A percentile compares a stretch with the other conserved stretches of the same genome.
phyloP scores from a whole-genome alignment of 1,140 invertebrate genomes.

The Ceratina australensis region DNA sequence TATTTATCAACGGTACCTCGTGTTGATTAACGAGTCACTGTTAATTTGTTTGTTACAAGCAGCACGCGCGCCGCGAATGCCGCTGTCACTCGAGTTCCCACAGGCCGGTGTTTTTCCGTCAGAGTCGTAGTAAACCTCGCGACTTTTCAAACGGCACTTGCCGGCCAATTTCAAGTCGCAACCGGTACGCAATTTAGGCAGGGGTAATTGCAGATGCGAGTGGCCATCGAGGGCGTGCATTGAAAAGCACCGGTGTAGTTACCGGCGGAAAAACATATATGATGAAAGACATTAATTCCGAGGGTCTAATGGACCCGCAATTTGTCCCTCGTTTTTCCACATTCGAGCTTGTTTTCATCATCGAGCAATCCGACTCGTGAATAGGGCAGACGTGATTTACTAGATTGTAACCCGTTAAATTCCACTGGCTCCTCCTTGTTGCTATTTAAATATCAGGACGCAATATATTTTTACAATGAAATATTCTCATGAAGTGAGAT shows the following conservation, averaged over 20 bases:
- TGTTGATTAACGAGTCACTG: neutral
- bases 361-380: too few relatives aligned
- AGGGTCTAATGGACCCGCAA: neutral
- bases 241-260: neutral
- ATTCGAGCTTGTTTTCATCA: neutral
- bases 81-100: too few relatives aligned
- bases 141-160: neutral
- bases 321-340: neutral
- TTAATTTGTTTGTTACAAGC: neutral
- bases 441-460: too few relatives aligned
- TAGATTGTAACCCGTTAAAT: too few relatives aligned
- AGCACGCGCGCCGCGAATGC: too few relatives aligned
- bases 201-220: neutral
- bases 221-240: neutral
- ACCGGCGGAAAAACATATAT: neutral
- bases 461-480: too few relatives aligned
- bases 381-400: too few relatives aligned
- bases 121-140: neutral
- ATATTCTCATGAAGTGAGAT: too few relatives aligned
- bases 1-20: too few relatives aligned
- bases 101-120: neutral
- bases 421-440: too few relatives aligned
- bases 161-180: conserved; percentile 13
- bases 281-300: neutral
- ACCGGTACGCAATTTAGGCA: conserved; percentile 10